Conservation (phyloP, 2,113 vertebrate species). For the Perccottus glenii region DNA sequence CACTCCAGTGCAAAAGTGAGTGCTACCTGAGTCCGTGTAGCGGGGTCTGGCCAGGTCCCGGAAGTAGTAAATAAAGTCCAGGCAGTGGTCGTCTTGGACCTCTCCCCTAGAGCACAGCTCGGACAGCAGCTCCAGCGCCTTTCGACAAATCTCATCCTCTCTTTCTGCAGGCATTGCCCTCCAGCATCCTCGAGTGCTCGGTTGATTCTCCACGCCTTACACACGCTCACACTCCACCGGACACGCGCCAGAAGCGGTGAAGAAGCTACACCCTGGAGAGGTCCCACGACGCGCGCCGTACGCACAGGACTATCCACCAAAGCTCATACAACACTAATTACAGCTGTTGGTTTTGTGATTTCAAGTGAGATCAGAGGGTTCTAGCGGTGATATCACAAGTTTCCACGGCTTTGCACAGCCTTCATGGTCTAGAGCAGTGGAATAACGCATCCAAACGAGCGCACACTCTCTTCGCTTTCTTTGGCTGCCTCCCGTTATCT, state of each 20-base stretch:
- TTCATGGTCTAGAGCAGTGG: neutral
- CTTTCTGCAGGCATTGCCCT: constrained; percentile 96
- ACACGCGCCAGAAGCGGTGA: constrained; percentile 18
- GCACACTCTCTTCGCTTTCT: constrained; percentile 3
- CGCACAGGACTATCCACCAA: constrained; percentile 18
- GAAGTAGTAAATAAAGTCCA: constrained; percentile 94
- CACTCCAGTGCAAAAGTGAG: neutral
- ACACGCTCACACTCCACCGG: constrained; percentile 2
- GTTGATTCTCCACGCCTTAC: constrained; percentile 57
- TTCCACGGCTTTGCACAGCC: constrained; percentile 8
- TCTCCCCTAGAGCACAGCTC: constrained; percentile 94
- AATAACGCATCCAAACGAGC: constrained; percentile 16
- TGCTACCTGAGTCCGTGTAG: constrained; percentile 89
- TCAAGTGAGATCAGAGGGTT: neutral
- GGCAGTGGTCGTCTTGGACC: constrained; percentile 93
- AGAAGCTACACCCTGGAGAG: constrained; percentile 1
- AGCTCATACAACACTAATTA: neutral
- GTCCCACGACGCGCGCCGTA: constrained; percentile 18
- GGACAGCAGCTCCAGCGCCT: constrained; percentile 93
- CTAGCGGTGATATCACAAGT: neutral
- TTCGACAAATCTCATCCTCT: constrained; percentile 97
- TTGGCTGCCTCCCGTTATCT: neutral
- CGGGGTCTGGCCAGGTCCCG: constrained; percentile 91
- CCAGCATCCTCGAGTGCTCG: constrained; percentile 92
- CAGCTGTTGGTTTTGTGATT: neutral